A percentile compares a stretch with the other conserved stretches of the same genome.
phyloP scores from a whole-genome alignment of 2,113 vertebrate genomes.

The Bettongia penicillata region DNA sequence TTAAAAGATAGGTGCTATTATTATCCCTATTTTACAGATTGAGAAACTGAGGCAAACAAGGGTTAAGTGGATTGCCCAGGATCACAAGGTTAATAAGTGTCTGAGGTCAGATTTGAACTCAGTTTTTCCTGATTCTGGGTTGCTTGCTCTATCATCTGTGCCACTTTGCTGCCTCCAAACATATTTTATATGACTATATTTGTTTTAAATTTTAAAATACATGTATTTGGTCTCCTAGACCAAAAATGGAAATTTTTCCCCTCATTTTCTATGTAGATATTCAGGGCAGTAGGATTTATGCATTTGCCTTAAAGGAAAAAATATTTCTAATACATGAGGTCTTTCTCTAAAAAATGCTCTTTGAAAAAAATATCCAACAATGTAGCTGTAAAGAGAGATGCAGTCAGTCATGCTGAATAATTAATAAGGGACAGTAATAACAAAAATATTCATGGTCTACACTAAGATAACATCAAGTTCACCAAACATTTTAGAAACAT shows the following conservation, averaged over 20 bases:
- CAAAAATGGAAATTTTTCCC: neutral
- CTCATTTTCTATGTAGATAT: neutral
- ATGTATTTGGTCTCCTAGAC: neutral
- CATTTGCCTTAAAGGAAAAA: slow-evolving; percentile 40
- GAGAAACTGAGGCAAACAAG: neutral
- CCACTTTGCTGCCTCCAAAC: neutral
- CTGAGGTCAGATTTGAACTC: neutral
- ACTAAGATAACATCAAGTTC: slow-evolving; percentile 50
- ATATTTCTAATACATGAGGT: neutral
- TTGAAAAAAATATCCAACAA: slow-evolving; percentile 8
- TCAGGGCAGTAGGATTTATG: neutral
- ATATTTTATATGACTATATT: neutral
- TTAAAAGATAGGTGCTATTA: neutral
- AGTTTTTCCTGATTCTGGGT: neutral
- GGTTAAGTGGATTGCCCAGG: neutral
- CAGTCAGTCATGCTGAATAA: slow-evolving; percentile 57
- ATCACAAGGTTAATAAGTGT: neutral
- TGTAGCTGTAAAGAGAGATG: slow-evolving; percentile 36
- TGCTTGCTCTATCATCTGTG: neutral
- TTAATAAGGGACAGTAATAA: slow-evolving; percentile 15
- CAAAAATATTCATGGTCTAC: slow-evolving; percentile 67
- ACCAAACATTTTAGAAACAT: slow-evolving; percentile 69
- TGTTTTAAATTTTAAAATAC: neutral
- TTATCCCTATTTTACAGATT: neutral
- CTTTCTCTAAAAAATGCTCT: slow-evolving; percentile 36